Evolutionary conservation across 2,797 vertebrate genomes (phyloP), one percentile per base, ranked within the genome.

Genomic region (Hemibagrus guttatus): DNA sequence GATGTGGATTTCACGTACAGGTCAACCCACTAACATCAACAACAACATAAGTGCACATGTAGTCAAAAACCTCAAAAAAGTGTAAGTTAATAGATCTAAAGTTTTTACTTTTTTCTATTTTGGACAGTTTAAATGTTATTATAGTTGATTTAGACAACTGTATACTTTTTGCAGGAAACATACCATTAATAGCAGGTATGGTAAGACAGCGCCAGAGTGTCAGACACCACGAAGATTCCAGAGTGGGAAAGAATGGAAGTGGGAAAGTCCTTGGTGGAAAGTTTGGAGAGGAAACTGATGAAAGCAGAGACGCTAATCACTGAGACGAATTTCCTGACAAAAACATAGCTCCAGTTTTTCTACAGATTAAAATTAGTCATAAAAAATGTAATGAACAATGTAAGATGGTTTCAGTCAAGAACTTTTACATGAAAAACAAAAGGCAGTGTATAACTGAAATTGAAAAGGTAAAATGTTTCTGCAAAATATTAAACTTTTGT

Each of bases 231-330:
- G 66, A 54, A 31, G 23, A 26, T 84, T 81, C 66, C 35, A 31
- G 31, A 72, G 35, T 74, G 81, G 81, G 75, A 86, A 88, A 88
- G 31, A 64, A 21, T 74, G 85, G 81, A 75, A 72, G n/a, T 74
- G 81, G 81, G 81, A 86, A 88, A 86, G 46, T 84, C 64, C 46
- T 74, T 9, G 39, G 31, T 28, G 75, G 85, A 78, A 86, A 69
- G 31, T 69, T 19, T 78, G 75, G 8, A 59, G 61, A 71, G 87
- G 76, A 84, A 71, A 54, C 4, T 39, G 46, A 49, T 7, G 13
- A 39, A 64, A 75, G 28, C 42, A 75, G 59, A 72, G 23, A 66
- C 6, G 28, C 16, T 69, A 49, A 81, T 26, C 28, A 64, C 21
- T 31, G 46, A 35, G 4, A 5, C 19, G 39, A 28, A 86, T 56